Evolutionary conservation across 2,113 vertebrate genomes (phyloP).

Genomic region (Toxostoma redivivum): DNA sequence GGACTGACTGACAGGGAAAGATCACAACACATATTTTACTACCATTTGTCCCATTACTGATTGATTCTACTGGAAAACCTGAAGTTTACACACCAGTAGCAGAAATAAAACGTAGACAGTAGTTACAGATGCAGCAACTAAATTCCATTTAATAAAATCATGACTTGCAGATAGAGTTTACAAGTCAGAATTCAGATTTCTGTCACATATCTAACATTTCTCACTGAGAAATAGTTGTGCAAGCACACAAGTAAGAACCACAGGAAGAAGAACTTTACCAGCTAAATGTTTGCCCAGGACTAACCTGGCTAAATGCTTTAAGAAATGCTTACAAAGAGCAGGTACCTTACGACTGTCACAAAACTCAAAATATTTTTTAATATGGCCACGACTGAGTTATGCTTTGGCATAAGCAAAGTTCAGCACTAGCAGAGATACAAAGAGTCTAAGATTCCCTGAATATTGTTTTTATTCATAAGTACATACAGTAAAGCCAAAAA

Average conservation of each 20-base stretch:
- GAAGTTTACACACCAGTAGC: not conserved
- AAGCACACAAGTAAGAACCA: not conserved
- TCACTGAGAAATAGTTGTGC: not conserved
- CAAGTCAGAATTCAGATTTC: not conserved
- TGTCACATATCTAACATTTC: not conserved
- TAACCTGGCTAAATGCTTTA: not conserved
- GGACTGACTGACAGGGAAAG: not conserved
- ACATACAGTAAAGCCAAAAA: not conserved
- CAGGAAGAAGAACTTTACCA: not conserved
- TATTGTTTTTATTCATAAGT: not conserved
- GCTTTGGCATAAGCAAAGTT: not conserved
- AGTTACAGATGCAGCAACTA: not conserved
- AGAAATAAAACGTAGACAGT: not conserved
- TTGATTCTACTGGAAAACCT: not conserved
- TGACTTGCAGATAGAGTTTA: not conserved
- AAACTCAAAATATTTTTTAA: not conserved
- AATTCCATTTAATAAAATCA: not conserved
- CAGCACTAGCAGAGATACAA: not conserved
- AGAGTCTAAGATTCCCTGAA: not conserved
- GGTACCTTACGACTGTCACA: not conserved
- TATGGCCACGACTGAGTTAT: fast-evolving
- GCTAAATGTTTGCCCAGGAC: not conserved
- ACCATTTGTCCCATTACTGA: not conserved
- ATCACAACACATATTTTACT: not conserved
- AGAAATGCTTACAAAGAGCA: not conserved